Base-by-base conservation (phyloP, 2,113 vertebrate species). In the Hypanus sabinus region DNA sequence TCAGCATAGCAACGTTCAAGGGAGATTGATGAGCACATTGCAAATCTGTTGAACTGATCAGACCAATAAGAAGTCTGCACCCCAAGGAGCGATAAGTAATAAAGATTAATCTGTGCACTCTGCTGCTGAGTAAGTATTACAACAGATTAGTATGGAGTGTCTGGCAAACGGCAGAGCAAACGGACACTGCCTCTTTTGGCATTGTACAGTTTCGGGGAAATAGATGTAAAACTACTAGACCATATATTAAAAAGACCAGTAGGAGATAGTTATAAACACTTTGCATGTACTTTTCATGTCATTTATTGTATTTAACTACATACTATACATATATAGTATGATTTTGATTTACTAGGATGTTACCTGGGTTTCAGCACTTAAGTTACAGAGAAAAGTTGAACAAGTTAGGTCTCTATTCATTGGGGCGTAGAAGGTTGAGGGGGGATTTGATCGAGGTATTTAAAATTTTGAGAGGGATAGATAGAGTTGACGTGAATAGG, bases 11-110 rank as follows among this genome's bases (percentile, higher is more conserved):
- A 4, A 55, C 36, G 70, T 93, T 73, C 91, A 38, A 65, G 22
- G 12, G 65, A 46, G 91, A 93, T 93, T 93, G 70, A 93, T 75
- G 36, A n/a, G 68, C 11, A 24, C 27, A 33, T 71, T 93, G 36
- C 33, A 93, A 38, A 93, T 70, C 70, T 93, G 70, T 75, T 93
- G 91, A 93, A 93, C 91, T 93, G 91, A 93, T 93, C 91, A 93
- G 38, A 93, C 91, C 65, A 71, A 93, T 93, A 71, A 75, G 68
- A 93, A 75, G 20, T 36, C 36, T 93, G 36, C 20, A 27, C 91
- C 91, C 91, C 36, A 7, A 70, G 91, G 91, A 73, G 22, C 20
- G 38, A 36, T 93, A 71, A 46, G 68, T 93, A 93, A 93, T 73
- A 55, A 24, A 75, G 68, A 93, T 93, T 38, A 93, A 73, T 73